Conservation (phyloP, 2,888 invertebrate genomes). For the Carcina quercana region DNA sequence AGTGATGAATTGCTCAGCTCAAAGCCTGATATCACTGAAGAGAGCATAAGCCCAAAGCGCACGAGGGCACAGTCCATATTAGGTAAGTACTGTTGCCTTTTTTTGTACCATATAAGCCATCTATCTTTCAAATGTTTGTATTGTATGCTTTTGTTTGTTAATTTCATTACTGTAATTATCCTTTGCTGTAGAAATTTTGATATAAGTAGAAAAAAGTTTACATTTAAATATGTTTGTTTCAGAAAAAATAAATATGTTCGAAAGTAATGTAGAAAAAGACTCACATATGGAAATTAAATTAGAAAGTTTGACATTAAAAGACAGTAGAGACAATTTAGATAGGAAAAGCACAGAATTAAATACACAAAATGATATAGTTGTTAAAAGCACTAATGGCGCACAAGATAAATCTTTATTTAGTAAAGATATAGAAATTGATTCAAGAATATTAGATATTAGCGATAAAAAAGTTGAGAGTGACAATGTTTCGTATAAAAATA, state of each 20-base stretch:
- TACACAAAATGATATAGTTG: conserved; percentile 8
- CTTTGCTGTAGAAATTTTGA: not conserved
- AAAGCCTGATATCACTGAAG: conserved; percentile 33
- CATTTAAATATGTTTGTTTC: conserved; percentile 19
- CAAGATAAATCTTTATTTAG: conserved; percentile 13
- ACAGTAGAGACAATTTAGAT: conserved; percentile 37
- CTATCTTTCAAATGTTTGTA: too few species aligned
- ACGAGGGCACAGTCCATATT: conserved; percentile 59
- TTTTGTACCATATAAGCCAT: too few species aligned
- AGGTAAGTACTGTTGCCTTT: conserved; percentile 43
- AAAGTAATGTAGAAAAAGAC: conserved; percentile 55
- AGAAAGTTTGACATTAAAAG: conserved; percentile 49
- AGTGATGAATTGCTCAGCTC: conserved; percentile 38
- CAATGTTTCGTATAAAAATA: conserved; percentile 22
- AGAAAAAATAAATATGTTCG: conserved; percentile 71
- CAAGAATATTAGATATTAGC: conserved; percentile 21
- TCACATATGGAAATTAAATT: conserved; percentile 45
- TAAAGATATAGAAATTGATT: conserved; percentile 28
- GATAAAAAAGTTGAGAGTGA: conserved; percentile 19
- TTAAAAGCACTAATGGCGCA: conserved; percentile 15
- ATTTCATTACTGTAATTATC: too few species aligned
- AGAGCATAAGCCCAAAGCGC: conserved; percentile 41
- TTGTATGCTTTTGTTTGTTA: too few species aligned
- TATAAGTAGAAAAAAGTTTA: not conserved
- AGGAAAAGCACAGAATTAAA: conserved; percentile 23